Conservation (phyloP, 1,140 invertebrate species). For the Parapsyche elsis region DNA sequence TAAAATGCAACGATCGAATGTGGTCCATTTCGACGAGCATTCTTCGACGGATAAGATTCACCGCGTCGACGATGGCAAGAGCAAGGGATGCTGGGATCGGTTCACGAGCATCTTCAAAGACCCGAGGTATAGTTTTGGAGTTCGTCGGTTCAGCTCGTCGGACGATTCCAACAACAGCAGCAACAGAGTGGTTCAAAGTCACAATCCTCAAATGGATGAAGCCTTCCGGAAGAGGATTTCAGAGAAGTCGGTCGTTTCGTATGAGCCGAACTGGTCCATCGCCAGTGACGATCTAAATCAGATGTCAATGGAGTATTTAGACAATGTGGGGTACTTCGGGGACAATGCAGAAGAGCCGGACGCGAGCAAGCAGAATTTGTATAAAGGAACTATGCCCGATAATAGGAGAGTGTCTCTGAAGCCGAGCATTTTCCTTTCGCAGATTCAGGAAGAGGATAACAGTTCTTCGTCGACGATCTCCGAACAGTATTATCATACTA, state of each 20-base stretch:
- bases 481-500: slow-evolving; percentile 21
- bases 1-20: background rate
- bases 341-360: slow-evolving; percentile 6
- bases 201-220: slow-evolving; percentile 10
- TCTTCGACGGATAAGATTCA: background rate
- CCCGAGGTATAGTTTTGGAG: slow-evolving; percentile 33
- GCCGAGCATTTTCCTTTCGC: slow-evolving; percentile 44
- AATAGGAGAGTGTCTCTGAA: slow-evolving; percentile 51
- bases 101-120: slow-evolving; percentile 50
- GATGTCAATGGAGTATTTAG: slow-evolving; percentile 23
- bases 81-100: slow-evolving; percentile 45
- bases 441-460: slow-evolving; percentile 50
- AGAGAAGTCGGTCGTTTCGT: background rate
- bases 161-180: slow-evolving; percentile 14
- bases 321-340: slow-evolving; percentile 52
- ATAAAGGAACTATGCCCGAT: slow-evolving; percentile 51
- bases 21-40: background rate
- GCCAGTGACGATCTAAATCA: background rate
- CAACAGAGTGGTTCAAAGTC: background rate
- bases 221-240: slow-evolving; percentile 37
- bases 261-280: background rate
- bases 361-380: slow-evolving; percentile 26
- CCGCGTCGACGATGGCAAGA: background rate
- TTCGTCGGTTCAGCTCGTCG: background rate
- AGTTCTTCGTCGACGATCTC: slow-evolving; percentile 18